phyloP scores from a whole-genome alignment of 2,797 vertebrate genomes.

The Urocyon cinereoargenteus region DNA sequence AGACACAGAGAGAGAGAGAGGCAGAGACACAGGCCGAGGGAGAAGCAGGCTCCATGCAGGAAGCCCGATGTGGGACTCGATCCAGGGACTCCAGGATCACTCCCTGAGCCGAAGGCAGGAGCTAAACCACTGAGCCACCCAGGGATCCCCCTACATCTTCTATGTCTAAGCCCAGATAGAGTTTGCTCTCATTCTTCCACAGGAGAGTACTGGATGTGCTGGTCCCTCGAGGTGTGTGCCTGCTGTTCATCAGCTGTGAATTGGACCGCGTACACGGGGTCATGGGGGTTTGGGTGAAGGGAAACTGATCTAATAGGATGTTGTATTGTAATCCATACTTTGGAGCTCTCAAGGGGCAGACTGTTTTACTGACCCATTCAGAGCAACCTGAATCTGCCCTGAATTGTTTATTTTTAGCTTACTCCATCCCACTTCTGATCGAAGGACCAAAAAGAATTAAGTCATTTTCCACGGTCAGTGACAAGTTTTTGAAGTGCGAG shows the following conservation, averaged over 20 bases:
- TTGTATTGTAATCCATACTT: background rate
- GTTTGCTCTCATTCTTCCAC: background rate
- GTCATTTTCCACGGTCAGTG: background rate
- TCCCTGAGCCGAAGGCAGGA: too few species aligned
- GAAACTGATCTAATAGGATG: background rate
- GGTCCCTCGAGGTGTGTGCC: background rate
- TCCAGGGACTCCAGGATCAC: too few species aligned
- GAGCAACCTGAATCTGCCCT: background rate
- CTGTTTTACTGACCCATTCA: background rate
- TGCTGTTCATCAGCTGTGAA: background rate
- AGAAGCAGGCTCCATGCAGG: too few species aligned
- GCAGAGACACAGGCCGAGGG: too few species aligned
- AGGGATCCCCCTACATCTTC: too few species aligned
- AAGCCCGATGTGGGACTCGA: too few species aligned
- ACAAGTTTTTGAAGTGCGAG: background rate
- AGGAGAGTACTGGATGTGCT: background rate
- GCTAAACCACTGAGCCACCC: too few species aligned
- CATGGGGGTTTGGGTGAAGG: background rate
- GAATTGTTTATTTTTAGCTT: background rate
- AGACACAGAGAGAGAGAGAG: too few species aligned
- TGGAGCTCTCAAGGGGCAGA: background rate
- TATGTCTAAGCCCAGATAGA: background rate
- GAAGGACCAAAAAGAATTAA: background rate
- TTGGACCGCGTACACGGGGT: rapidly evolving
- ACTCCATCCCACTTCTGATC: background rate